A percentile compares a stretch with the other conserved stretches of the same genome.
Evolutionary conservation across 2,113 vertebrate genomes (phyloP).

Genomic region (Athene cunicularia): DNA sequence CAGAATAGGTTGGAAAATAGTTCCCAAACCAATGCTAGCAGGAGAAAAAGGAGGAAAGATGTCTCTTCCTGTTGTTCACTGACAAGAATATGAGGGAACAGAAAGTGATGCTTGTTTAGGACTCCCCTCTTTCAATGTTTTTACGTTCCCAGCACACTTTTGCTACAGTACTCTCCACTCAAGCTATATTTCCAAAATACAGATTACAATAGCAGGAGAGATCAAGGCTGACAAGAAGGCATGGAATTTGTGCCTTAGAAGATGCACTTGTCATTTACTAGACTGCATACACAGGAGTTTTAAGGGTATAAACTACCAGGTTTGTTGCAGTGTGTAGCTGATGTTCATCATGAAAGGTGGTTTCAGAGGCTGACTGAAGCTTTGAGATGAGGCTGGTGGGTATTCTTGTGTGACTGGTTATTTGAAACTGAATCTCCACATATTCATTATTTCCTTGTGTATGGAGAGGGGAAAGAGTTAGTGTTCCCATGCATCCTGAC

Average conservation of each 20-base stretch:
- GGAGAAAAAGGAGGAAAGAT: neutral
- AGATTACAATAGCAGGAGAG: neutral
- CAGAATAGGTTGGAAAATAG: neutral
- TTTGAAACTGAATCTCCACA: neutral
- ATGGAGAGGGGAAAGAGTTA: neutral
- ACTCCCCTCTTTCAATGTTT: neutral
- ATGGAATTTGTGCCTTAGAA: neutral
- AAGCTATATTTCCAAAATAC: neutral
- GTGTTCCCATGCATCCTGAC: neutral
- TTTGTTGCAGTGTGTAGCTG: neutral
- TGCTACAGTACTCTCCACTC: neutral
- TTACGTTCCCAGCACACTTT: neutral
- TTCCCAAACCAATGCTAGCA: neutral
- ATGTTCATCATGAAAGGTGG: neutral
- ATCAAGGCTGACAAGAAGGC: neutral
- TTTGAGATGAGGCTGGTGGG: neutral
- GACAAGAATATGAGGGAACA: neutral
- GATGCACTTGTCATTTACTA: neutral
- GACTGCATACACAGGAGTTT: neutral
- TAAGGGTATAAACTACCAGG: neutral
- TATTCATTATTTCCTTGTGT: neutral
- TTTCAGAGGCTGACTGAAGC: neutral
- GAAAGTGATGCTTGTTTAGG: neutral
- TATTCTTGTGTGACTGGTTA: neutral
- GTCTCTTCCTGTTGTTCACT: neutral